These are phyloP conservation scores for Rhinella marina DNA, from an alignment of 2,797 vertebrate species.

Conservation along the genomic window DNA sequence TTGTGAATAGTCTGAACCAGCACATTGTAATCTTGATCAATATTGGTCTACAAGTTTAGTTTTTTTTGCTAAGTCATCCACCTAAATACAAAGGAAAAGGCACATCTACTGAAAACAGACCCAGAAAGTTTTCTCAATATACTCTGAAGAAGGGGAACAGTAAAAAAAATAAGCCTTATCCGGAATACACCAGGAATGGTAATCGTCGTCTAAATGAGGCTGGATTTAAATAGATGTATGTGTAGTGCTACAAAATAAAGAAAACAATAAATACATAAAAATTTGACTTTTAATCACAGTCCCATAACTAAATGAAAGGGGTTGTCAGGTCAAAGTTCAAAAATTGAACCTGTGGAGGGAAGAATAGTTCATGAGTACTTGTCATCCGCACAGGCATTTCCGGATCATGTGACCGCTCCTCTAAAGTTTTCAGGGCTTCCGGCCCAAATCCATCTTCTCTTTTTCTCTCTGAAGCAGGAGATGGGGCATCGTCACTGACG, in stretches of 20 bases:
- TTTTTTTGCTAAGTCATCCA: constrained; percentile 27
- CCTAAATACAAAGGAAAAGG: constrained; percentile 24
- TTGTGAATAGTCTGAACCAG: constrained; percentile 11
- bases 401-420: too few species aligned
- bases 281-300: too few species aligned
- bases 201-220: not conserved
- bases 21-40: constrained; percentile 12
- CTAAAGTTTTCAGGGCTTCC: too few species aligned
- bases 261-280: not conserved
- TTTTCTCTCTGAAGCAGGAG: too few species aligned
- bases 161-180: not conserved
- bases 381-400: too few species aligned
- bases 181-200: not conserved
- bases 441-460: too few species aligned
- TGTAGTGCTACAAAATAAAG: not conserved
- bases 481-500: too few species aligned
- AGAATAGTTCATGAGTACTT: too few species aligned
- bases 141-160: not conserved
- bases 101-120: constrained; percentile 19
- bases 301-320: too few species aligned
- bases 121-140: not conserved
- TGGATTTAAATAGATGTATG: not conserved
- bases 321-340: too few species aligned
- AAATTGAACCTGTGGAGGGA: too few species aligned
- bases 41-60: not conserved